Evolutionary conservation across 2,113 vertebrate genomes (phyloP).

Genomic region (Fulmarus glacialis): DNA sequence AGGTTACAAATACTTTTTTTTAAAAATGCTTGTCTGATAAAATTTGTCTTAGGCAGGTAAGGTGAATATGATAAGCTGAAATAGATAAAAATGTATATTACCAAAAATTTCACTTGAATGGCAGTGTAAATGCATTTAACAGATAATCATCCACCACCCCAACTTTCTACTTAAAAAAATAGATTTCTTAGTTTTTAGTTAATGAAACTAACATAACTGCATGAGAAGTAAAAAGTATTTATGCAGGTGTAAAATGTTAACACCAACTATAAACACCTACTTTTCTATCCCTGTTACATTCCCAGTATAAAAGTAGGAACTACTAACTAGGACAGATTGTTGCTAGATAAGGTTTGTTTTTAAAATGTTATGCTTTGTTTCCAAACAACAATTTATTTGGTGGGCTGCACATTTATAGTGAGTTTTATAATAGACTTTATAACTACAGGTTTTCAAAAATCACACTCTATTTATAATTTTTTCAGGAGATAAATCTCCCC

Average conservation of each 20-base stretch:
- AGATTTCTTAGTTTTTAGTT: slow-evolving; percentile 17
- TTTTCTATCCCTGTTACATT: slow-evolving; percentile 37
- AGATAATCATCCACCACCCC: not conserved
- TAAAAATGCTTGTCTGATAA: not conserved
- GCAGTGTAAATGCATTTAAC: slow-evolving; percentile 30
- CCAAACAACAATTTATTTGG: slow-evolving; percentile 73
- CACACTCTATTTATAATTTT: slow-evolving; percentile 88
- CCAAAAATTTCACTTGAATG: slow-evolving; percentile 20
- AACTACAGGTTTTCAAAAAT: slow-evolving; percentile 83
- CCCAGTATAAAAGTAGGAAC: slow-evolving; percentile 56
- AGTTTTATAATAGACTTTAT: slow-evolving; percentile 82
- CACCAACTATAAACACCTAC: slow-evolving; percentile 12
- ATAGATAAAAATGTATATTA: not conserved
- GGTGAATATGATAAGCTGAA: not conserved
- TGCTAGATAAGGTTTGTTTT: slow-evolving; percentile 60
- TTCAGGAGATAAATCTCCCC: slow-evolving; percentile 97
- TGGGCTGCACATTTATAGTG: slow-evolving; percentile 82
- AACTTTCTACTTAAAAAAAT: not conserved
- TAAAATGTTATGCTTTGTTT: slow-evolving; percentile 75
- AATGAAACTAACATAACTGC: slow-evolving; percentile 58
- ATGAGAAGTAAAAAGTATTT: slow-evolving; percentile 44
- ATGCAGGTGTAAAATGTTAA: slow-evolving; percentile 46
- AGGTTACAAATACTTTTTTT: not conserved
- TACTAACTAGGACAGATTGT: slow-evolving; percentile 70
- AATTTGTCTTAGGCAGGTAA: not conserved